Conservation (phyloP, 1,140 invertebrate species). For the Mya arenaria region DNA sequence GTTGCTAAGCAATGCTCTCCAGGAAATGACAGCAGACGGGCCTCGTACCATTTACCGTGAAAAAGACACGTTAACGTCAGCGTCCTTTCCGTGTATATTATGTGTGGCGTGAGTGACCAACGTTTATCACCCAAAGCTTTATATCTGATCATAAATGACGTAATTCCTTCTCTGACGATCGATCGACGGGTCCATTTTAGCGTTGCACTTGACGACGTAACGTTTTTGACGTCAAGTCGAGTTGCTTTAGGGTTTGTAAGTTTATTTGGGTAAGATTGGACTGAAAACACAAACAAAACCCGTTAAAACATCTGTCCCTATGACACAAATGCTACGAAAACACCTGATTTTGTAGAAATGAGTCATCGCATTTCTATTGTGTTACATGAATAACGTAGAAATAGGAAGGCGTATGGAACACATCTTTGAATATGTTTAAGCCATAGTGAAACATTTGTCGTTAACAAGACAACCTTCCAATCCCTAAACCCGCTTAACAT, state of each 20-base stretch:
- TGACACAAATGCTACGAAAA: no score
- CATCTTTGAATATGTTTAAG: no score
- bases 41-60: constrained; percentile 29
- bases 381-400: no score
- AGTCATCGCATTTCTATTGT: no score
- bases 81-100: constrained; percentile 26
- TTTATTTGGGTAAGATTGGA: no score
- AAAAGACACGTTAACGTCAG: constrained; percentile 3
- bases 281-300: no score
- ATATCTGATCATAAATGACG: constrained; percentile 37
- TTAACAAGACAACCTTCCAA: no score
- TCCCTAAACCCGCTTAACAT: background rate
- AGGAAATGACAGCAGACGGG: constrained; percentile 8
- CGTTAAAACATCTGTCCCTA: no score
- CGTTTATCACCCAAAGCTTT: constrained; percentile 2
- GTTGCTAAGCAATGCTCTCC: constrained; percentile 29
- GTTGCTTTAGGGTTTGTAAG: no score
- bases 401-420: no score
- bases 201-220: constrained; percentile 18
- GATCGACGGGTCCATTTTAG: constrained; percentile 6
- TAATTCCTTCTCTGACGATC: background rate
- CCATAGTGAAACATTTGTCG: no score
- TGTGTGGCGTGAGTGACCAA: constrained; percentile 16
- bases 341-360: no score
- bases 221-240: background rate